These are phyloP conservation scores for Eilema depressum DNA, from an alignment of 2,888 invertebrate genomes.

Conservation along the genomic window DNA sequence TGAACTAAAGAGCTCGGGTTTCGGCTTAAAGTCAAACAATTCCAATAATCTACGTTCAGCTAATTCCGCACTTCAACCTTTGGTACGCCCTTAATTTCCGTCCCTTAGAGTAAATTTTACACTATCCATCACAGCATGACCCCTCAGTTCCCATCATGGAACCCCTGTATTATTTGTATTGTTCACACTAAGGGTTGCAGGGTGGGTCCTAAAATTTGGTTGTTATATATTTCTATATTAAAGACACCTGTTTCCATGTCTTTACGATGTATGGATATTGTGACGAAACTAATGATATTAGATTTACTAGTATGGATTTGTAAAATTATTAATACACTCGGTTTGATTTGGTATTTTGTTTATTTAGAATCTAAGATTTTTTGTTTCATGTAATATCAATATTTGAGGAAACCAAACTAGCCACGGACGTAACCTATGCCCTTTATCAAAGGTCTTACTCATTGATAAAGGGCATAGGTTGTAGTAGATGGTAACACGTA, in stretches of 20 bases:
- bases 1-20: slow-evolving; percentile 54
- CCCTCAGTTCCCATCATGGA: slow-evolving; percentile 41
- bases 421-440: no score
- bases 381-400: no score
- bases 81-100: slow-evolving; percentile 61
- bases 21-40: slow-evolving; percentile 65
- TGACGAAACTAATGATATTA: slow-evolving; percentile 42
- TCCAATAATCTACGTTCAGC: slow-evolving; percentile 65
- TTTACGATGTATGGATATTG: slow-evolving; percentile 54
- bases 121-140: slow-evolving; percentile 58
- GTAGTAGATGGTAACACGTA: no score
- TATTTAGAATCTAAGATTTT: no score
- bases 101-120: slow-evolving; percentile 59
- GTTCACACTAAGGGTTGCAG: slow-evolving; percentile 18
- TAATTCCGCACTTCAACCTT: slow-evolving; percentile 63
- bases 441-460: no score
- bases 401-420: no score
- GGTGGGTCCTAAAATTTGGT: slow-evolving; percentile 54
- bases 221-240: slow-evolving; percentile 50
- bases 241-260: slow-evolving; percentile 61
- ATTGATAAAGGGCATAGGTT: no score
- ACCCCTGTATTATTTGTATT: slow-evolving; percentile 14
- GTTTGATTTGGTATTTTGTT: neutral
- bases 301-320: slow-evolving; percentile 30
- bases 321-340: slow-evolving; percentile 19